Conservation (phyloP, 1,140 invertebrate genomes). For the Phocides pigmalion region DNA sequence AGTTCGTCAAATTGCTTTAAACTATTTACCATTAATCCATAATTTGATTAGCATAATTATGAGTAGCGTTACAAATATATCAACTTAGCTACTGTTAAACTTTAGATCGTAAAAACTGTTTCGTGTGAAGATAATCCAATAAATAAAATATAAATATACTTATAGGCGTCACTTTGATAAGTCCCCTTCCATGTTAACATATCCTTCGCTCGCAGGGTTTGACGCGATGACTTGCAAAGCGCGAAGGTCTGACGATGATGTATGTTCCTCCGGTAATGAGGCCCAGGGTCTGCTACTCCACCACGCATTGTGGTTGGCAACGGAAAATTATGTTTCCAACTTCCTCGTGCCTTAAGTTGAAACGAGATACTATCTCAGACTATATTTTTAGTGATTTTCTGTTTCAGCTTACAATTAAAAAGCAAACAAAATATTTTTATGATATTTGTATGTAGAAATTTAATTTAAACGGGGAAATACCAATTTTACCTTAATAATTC, state of each 20-base stretch:
- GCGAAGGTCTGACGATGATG: slow-evolving; percentile 48
- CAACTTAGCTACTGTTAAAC: too few relatives aligned
- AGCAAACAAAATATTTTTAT: too few relatives aligned
- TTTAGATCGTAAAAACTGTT: too few relatives aligned
- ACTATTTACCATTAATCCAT: too few relatives aligned
- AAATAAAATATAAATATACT: neutral
- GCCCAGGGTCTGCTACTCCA: slow-evolving; percentile 35
- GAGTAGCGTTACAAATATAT: too few relatives aligned
- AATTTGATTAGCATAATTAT: too few relatives aligned
- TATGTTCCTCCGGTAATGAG: slow-evolving; percentile 47
- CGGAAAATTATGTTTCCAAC: slow-evolving; percentile 22
- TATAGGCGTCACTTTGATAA: too few relatives aligned
- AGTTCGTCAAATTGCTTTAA: too few relatives aligned
- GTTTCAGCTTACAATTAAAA: neutral
- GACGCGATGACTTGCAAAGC: slow-evolving; percentile 44
- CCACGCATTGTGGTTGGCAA: slow-evolving; percentile 37
- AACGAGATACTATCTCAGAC: neutral
- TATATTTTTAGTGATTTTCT: neutral
- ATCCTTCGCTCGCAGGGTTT: slow-evolving; percentile 32
- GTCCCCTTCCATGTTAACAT: slow-evolving; percentile 21
- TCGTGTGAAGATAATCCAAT: too few relatives aligned
- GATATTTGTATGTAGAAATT: too few relatives aligned
- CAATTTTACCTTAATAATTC: too few relatives aligned
- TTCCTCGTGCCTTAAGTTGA: slow-evolving; percentile 9
- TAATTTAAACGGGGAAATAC: too few relatives aligned